Conservation (phyloP, 1,140 invertebrate genomes). For the Drosophila biarmipes region DNA sequence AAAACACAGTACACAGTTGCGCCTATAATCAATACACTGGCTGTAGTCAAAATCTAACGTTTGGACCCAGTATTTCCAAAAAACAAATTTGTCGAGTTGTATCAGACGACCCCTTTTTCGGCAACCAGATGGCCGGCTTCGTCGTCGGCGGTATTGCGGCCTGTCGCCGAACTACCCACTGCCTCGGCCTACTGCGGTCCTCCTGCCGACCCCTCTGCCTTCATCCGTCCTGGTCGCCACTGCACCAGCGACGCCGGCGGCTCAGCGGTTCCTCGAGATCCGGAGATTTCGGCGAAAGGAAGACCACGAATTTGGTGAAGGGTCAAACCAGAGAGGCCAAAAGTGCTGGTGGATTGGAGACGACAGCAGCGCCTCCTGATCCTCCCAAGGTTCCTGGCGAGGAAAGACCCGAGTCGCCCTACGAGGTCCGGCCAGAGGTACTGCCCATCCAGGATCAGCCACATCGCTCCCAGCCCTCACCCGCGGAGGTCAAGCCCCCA, state of each 20-base stretch:
- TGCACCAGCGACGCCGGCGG: background rate
- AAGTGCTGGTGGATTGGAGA: background rate
- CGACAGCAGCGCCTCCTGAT: slow-evolving; percentile 5
- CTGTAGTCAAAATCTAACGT: slow-evolving; percentile 13
- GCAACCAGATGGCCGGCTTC: slow-evolving; percentile 23
- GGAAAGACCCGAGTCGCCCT: slow-evolving; percentile 23
- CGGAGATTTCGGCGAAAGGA: background rate
- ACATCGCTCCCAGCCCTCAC: background rate
- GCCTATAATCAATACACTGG: slow-evolving; percentile 3
- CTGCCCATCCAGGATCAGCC: slow-evolving; percentile 20
- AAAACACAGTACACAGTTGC: slow-evolving; percentile 22
- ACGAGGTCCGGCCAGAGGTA: slow-evolving; percentile 22
- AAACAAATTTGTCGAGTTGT: slow-evolving; percentile 22
- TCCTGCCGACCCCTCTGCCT: background rate
- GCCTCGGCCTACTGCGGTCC: slow-evolving; percentile 7
- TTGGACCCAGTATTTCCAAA: slow-evolving; percentile 1
- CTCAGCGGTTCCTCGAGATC: background rate
- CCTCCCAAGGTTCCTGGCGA: slow-evolving; percentile 16
- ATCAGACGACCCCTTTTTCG: slow-evolving; percentile 6
- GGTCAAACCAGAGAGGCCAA: background rate
- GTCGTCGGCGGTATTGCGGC: slow-evolving; percentile 10
- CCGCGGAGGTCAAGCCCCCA: slow-evolving; percentile 20
- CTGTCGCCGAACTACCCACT: slow-evolving; percentile 13
- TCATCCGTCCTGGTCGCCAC: background rate
- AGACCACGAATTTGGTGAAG: background rate